Evolutionary conservation across 2,797 vertebrate genomes (phyloP).

Genomic region (Tapirus indicus): DNA sequence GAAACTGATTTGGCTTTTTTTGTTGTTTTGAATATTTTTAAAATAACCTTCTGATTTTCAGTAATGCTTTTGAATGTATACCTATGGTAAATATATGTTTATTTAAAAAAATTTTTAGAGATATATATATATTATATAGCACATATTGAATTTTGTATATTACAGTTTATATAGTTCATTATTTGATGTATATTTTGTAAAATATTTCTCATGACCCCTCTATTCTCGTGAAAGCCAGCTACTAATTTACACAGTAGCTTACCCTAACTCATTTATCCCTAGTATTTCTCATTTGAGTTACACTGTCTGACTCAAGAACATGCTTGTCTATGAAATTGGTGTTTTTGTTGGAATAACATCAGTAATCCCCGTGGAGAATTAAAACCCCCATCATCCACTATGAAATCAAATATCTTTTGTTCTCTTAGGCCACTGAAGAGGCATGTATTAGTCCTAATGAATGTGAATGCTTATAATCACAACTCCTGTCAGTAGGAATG

Average conservation of each 20-base stretch:
- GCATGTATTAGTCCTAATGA: background rate
- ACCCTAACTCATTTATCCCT: background rate
- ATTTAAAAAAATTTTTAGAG: background rate
- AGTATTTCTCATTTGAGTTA: background rate
- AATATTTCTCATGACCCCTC: background rate
- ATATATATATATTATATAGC: background rate
- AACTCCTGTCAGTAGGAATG: background rate
- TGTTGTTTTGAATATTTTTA: background rate
- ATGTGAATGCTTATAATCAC: background rate
- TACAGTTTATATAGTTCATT: background rate
- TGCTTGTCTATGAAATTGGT: background rate
- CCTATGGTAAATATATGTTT: background rate
- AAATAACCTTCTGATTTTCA: background rate
- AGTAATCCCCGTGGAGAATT: background rate
- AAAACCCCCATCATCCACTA: background rate
- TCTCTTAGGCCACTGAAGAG: background rate
- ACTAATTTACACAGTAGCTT: background rate
- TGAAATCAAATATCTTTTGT: background rate
- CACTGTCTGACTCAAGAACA: background rate
- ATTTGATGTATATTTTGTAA: background rate
- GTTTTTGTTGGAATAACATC: slow-evolving; percentile 6
- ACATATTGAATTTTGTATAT: background rate
- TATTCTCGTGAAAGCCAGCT: background rate
- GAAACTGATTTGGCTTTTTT: background rate
- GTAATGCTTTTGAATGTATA: background rate